Percentiles rank a stretch among this genome's conserved stretches.
phyloP scores from a whole-genome alignment of 1,140 invertebrate species.

The Papilio aristodemus region DNA sequence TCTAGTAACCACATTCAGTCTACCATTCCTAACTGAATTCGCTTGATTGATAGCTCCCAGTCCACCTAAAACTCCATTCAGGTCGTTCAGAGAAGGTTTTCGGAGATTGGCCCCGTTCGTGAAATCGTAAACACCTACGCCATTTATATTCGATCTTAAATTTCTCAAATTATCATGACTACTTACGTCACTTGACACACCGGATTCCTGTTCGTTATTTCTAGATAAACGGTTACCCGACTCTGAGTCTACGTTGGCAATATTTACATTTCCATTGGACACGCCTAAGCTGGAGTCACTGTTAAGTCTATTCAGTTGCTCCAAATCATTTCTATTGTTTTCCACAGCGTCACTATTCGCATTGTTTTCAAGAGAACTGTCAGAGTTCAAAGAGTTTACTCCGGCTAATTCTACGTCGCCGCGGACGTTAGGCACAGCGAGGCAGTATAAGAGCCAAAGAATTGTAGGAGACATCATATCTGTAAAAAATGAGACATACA shows the following conservation, averaged over 20 bases:
- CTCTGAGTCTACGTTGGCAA: background rate
- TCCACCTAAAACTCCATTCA: background rate
- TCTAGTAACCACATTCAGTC: conserved; percentile 6
- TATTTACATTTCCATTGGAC: background rate
- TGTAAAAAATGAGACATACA: too few relatives aligned
- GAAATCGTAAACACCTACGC: conserved; percentile 13
- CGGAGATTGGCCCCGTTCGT: background rate
- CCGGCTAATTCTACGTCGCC: conserved; percentile 5
- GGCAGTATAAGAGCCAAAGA: conserved; percentile 18
- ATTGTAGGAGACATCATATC: conserved; percentile 26
- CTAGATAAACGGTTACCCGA: conserved; percentile 1
- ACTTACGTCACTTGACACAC: background rate
- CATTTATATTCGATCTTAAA: conserved; percentile 3
- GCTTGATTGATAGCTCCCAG: background rate
- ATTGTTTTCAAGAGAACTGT: conserved; percentile 5
- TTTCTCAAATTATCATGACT: conserved; percentile 15
- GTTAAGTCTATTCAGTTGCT: background rate
- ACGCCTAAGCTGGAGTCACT: background rate
- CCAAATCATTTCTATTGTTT: background rate
- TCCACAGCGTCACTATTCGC: background rate
- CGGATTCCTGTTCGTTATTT: background rate
- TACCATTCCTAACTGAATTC: background rate
- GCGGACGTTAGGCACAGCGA: conserved; percentile 3
- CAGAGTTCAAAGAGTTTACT: background rate
- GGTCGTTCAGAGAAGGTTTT: background rate